Base-by-base conservation (phyloP, 2,113 vertebrate species). In the Corvus moneduloides region DNA sequence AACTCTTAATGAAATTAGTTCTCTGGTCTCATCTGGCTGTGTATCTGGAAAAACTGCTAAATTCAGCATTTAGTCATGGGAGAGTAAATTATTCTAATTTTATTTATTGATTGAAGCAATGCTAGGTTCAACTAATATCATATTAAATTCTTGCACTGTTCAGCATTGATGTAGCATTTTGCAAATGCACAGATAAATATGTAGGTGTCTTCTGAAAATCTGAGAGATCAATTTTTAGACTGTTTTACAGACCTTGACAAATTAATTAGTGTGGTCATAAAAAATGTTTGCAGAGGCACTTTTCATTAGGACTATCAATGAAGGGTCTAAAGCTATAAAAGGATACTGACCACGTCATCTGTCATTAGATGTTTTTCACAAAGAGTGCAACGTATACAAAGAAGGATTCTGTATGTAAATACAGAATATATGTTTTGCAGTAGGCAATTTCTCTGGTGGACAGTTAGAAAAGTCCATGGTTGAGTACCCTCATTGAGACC, bases 61-160 rank as follows among this genome's bases (percentile, higher is more conserved):
- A 80, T 94, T 91, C 90, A 96, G 93, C 90, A 84, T 94, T 88
- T 95, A 92, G 75, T 87, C 48, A 51, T 32, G n/a, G 39, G 46
- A 91, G 46, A 90, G 71, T 84, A 97, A 95, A 94, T 97, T 66
- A 91, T 95, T 94, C 87, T 83, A 85, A 96, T 93, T 95, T 85
- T 95, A 94, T 96, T 95, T 91, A 95, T 97, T 90, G 95, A 96
- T 91, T 89, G 51, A 74, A 83, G 84, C 46, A 77, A 78, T 51
- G 66, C 56, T 93, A 80, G 24, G 59, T 96, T 97, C 88, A 91
- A 85, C 87, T 90, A 91, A 87, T 90, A 88, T 44, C n/a, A 46
- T 56, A 83, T 83, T 86, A 94, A 88, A 81, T 90, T 83, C 46
- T 90, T 93, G 63, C 43, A 27, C 51, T 59, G 15, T 77, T 91